A percentile compares a stretch with the other conserved stretches of the same genome.
phyloP scores from a whole-genome alignment of 2,113 vertebrate genomes.

The Platichthys stellatus region DNA sequence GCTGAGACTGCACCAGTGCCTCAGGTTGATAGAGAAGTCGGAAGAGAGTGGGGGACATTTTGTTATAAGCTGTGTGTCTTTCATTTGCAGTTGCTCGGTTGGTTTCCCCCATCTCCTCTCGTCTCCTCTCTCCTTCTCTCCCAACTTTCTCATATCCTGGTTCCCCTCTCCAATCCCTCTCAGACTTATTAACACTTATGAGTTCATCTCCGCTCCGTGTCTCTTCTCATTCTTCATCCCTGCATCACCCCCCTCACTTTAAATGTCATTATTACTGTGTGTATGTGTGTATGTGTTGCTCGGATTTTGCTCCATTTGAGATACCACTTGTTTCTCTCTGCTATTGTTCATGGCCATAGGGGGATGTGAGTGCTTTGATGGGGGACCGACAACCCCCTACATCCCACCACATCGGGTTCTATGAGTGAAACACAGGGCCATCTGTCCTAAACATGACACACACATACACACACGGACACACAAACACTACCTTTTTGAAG shows the following conservation, averaged over 20 bases:
- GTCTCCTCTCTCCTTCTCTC: not conserved
- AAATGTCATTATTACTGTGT: constrained; percentile 31
- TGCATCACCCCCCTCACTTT: not conserved
- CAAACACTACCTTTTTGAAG: not conserved
- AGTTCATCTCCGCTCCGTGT: constrained; percentile 13
- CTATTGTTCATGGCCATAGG: constrained; percentile 35
- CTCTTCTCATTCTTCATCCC: constrained; percentile 2
- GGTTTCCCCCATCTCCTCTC: not conserved
- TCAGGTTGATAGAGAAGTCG: constrained; percentile 22
- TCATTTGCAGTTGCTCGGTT: constrained; percentile 16
- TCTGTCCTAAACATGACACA: not conserved
- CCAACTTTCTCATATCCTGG: constrained; percentile 18
- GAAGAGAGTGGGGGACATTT: constrained; percentile 45
- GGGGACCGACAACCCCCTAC: constrained; percentile 47
- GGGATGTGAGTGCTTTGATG: constrained; percentile 47
- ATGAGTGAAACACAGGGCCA: constrained; percentile 64
- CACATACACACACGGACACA: not conserved
- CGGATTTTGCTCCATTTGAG: constrained; percentile 33
- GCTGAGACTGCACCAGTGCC: constrained; percentile 11
- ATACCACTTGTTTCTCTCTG: constrained; percentile 29
- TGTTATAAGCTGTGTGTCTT: constrained; percentile 16
- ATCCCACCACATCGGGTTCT: constrained; percentile 45
- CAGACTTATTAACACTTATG: constrained; percentile 37
- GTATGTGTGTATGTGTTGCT: constrained; percentile 21
- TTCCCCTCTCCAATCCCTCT: constrained; percentile 16